Base-by-base conservation (phyloP, 2,888 invertebrate species). In the Eupelmus urozonus region DNA sequence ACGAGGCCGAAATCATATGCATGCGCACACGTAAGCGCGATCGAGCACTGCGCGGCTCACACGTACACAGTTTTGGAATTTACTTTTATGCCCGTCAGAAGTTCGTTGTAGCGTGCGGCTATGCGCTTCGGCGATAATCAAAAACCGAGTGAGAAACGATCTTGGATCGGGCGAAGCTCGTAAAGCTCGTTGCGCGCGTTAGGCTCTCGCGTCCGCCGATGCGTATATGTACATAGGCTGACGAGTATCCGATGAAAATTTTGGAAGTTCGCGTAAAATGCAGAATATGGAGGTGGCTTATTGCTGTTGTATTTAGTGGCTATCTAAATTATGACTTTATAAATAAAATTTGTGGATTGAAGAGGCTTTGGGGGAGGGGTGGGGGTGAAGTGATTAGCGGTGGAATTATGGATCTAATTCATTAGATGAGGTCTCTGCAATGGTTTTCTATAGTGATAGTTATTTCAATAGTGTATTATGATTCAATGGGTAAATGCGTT, bases 91-190 rank as follows among this genome's bases (percentile, higher is more conserved):
- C 42, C 69, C 25, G 42, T 57, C 57, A 42, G 27, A 40, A 42
- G 69, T 59, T 59, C 29, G 59, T 13, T 18, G 25, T 13, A 45
- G 13, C 34, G 20, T 49, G 20, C n/a, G 65, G 49, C 27, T 11
- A 4, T 45, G 27, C 25, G 59, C 70, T 27, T 45, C 57, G 42
- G 16, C n/a, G 70, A 59, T 70, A 70, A 70, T 45, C 57, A 42
- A 55, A 69, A 70, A 20, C 51, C 34, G 53, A 29, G 53, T 53
- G 66, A 51, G 53, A 66, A 66, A 66, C 51, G 66, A 66, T 66
- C 66, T 29, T 53, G 66, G 29, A 65, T 65, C 23, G 63, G 23
- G 40, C 11, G 40, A 25, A 49, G 29, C 51, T 66, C 29, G 51
- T 66, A 66, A 66, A 66, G 34, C 53, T 7, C 34, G 18, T 18